Evolutionary conservation across 2,113 vertebrate genomes (phyloP).

Genomic region (human (Homo sapiens)): GRCh38 chr1:42990001-42990500

Average conservation of each 20-base stretch:
- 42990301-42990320: background rate
- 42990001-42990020: no score
- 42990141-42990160: no score
- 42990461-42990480: background rate
- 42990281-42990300: background rate
- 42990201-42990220: no score
- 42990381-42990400: background rate
- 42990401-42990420: background rate
- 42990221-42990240: no score
- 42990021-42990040: no score
- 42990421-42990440: background rate
- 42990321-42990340: background rate
- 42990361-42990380: background rate
- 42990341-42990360: background rate
- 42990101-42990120: no score
- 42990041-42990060: no score
- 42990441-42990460: background rate
- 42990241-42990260: background rate
- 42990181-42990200: no score
- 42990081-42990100: no score
- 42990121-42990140: no score
- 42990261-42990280: background rate
- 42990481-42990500: background rate
- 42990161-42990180: no score
- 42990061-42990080: no score